A percentile compares a stretch with the other conserved stretches of the same genome.
Conservation (phyloP, 2,113 vertebrate genomes). For the Urocynchramus pylzowi region DNA sequence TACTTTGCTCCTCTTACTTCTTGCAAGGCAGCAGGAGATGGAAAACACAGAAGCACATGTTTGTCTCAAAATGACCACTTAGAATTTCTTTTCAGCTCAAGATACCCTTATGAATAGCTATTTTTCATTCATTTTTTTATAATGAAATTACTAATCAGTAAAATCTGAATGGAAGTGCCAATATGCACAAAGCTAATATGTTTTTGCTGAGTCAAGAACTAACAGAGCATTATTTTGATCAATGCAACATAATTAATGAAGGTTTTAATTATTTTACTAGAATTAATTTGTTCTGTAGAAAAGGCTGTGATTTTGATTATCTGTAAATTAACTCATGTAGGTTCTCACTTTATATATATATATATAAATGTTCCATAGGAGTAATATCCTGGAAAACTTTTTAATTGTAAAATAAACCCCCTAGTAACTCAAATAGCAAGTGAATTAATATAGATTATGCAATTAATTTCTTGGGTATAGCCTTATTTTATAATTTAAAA, state of each 20-base stretch:
- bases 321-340: background rate
- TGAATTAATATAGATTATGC: background rate
- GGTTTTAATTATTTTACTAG: background rate
- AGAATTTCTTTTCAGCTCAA: background rate
- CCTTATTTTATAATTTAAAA: background rate
- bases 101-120: background rate
- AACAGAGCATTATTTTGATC: background rate
- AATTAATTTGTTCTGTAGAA: background rate
- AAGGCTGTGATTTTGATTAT: background rate
- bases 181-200: background rate
- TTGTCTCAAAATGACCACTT: background rate
- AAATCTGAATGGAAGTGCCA: background rate
- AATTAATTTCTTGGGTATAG: background rate
- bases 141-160: background rate
- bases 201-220: background rate
- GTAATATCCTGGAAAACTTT: background rate
- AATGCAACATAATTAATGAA: background rate
- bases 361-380: background rate
- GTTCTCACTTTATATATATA: background rate
- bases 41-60: accelerated
- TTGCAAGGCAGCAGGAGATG: background rate
- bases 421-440: background rate
- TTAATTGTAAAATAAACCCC: background rate
- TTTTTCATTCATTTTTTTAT: background rate
- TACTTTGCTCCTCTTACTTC: background rate